phyloP scores from a whole-genome alignment of 2,888 invertebrate species.

The Argyra leucocephala region DNA sequence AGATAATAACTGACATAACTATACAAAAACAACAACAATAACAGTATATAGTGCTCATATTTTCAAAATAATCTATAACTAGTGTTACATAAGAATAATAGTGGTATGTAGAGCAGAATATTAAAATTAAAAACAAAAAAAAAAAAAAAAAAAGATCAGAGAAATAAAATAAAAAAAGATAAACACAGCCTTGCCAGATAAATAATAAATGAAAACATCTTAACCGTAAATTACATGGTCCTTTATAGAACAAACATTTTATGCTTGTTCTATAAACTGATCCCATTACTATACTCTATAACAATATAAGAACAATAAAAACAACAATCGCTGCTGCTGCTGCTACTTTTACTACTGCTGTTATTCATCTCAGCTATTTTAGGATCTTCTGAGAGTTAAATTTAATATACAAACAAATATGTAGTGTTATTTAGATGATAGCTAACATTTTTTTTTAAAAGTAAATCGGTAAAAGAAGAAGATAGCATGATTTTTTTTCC shows the following conservation, averaged over 20 bases:
- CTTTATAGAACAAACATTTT: not conserved
- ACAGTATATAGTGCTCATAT: too few species aligned
- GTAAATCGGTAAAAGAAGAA: not conserved
- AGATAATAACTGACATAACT: too few species aligned
- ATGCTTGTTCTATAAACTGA: not conserved
- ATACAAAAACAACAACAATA: too few species aligned
- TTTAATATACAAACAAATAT: not conserved
- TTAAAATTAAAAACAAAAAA: too few species aligned
- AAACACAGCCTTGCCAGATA: constrained; percentile 1
- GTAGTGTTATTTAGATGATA: not conserved
- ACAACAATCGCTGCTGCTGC: too few species aligned
- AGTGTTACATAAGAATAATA: too few species aligned
- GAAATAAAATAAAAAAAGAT: not conserved
- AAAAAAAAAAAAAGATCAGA: too few species aligned
- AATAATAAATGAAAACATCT: constrained; percentile 4
- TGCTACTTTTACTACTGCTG: not conserved
- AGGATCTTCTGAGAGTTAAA: not conserved
- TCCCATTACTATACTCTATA: not conserved
- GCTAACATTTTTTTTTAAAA: not conserved
- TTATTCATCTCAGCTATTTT: not conserved
- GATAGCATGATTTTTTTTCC: not conserved
- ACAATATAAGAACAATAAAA: too few species aligned
- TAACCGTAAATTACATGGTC: constrained; percentile 4
- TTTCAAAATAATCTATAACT: too few species aligned
- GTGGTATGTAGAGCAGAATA: too few species aligned